Percentiles rank a stretch among this genome's conserved stretches.
These are phyloP conservation scores for Lepisosteus osseus DNA, from an alignment of 2,113 vertebrate genomes.

Conservation along the genomic window DNA sequence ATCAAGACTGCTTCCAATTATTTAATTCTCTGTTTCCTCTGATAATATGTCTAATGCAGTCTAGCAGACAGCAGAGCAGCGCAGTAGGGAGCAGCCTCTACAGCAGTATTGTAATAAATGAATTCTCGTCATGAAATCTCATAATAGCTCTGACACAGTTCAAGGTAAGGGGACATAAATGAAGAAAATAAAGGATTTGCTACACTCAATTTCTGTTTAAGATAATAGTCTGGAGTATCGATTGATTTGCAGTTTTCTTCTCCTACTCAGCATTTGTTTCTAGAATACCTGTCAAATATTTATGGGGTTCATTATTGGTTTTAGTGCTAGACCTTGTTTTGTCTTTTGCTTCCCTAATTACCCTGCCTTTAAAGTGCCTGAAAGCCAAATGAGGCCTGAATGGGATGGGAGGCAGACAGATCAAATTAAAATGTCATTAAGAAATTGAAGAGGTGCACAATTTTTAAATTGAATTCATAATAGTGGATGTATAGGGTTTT, in stretches of 20 bases:
- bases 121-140: too few species aligned
- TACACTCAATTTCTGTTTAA: too few species aligned
- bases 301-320: slow-evolving; percentile 44
- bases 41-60: too few species aligned
- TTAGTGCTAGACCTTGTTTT: slow-evolving; percentile 40
- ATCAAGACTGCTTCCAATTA: too few species aligned
- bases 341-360: slow-evolving; percentile 48
- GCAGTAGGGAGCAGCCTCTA: too few species aligned
- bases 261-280: slow-evolving; percentile 14
- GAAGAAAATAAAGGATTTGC: too few species aligned
- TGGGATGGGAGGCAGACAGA: slow-evolving; percentile 27
- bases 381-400: slow-evolving; percentile 35
- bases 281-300: slow-evolving; percentile 46
- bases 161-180: too few species aligned
- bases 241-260: slow-evolving; percentile 4
- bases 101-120: too few species aligned
- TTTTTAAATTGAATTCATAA: slow-evolving; percentile 20
- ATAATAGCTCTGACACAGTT: too few species aligned
- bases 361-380: slow-evolving; percentile 38
- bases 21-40: too few species aligned
- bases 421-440: slow-evolving; percentile 31
- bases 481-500: slow-evolving; percentile 1
- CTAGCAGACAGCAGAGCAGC: too few species aligned
- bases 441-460: slow-evolving; percentile 34
- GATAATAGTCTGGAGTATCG: neutral